Conservation (phyloP, 2,888 invertebrate species). For the Lepidocyrtinus sp. region DNA sequence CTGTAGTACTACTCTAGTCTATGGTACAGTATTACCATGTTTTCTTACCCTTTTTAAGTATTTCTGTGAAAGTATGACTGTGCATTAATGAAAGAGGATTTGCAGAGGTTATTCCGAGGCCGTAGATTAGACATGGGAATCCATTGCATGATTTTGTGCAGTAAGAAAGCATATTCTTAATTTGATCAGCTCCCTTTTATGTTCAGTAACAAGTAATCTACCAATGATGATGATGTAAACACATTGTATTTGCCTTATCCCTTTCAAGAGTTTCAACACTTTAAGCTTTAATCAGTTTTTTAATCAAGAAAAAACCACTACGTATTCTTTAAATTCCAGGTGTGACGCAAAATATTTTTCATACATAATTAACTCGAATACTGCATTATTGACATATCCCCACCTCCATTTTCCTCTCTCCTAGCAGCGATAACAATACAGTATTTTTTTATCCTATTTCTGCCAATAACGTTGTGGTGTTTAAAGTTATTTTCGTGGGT, state of each 20-base stretch:
- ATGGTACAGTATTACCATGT: no score
- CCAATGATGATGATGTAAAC: background rate
- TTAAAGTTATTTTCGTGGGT: constrained; percentile 3
- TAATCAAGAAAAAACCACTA: background rate
- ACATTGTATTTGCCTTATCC: background rate
- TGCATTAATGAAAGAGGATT: constrained; percentile 55
- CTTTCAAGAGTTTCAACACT: background rate
- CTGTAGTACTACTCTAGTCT: background rate
- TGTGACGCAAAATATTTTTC: constrained; percentile 6
- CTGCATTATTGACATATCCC: background rate
- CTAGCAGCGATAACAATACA: background rate
- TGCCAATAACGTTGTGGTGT: background rate
- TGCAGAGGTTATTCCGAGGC: constrained; percentile 53
- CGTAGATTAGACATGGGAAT: constrained; percentile 20
- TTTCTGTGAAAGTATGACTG: constrained; percentile 28
- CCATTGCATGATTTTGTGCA: background rate
- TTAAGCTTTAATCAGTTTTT: background rate
- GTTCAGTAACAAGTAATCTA: background rate
- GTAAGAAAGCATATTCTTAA: constrained; percentile 4
- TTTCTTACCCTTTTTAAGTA: background rate
- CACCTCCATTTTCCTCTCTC: background rate
- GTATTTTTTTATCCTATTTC: background rate
- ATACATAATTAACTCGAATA: background rate
- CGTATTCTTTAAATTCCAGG: background rate
- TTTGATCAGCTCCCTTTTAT: constrained; percentile 44